Conservation (phyloP, 2,113 vertebrate species). For the Heterotis niloticus region DNA sequence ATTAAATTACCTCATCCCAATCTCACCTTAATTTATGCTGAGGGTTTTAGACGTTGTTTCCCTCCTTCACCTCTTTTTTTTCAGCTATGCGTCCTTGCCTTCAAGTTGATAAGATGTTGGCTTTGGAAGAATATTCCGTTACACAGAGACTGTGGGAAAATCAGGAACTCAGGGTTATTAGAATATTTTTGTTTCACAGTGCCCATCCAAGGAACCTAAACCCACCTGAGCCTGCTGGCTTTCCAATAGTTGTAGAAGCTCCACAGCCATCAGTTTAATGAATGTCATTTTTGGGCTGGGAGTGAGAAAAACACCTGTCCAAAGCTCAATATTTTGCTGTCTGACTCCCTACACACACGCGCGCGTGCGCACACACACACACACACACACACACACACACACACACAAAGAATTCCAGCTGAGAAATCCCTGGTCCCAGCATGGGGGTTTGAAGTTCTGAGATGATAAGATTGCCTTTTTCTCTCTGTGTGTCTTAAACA, state of each 20-base stretch:
- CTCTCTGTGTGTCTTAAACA: background rate
- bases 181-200: conserved; percentile 65
- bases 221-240: conserved; percentile 61
- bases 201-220: conserved; percentile 61
- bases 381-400: too few species aligned
- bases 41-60: conserved; percentile 31
- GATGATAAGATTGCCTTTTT: conserved; percentile 13
- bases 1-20: conserved; percentile 83
- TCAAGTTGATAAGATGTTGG: conserved; percentile 5
- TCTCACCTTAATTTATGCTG: conserved; percentile 65
- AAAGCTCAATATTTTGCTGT: conserved; percentile 39
- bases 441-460: conserved; percentile 37
- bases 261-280: conserved; percentile 62
- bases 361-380: too few species aligned
- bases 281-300: conserved; percentile 64
- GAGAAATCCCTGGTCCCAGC: conserved; percentile 49
- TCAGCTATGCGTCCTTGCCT: background rate
- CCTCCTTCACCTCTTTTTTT: conserved; percentile 34
- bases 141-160: conserved; percentile 16
- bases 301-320: conserved; percentile 64
- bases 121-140: conserved; percentile 18
- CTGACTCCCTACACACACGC: background rate
- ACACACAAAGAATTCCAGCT: conserved; percentile 60
- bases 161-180: conserved; percentile 20
- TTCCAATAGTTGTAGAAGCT: conserved; percentile 52